Percentiles rank a stretch among this genome's conserved stretches.
Conservation (phyloP, 2,888 invertebrate genomes). For the Synanthedon myopaeformis region DNA sequence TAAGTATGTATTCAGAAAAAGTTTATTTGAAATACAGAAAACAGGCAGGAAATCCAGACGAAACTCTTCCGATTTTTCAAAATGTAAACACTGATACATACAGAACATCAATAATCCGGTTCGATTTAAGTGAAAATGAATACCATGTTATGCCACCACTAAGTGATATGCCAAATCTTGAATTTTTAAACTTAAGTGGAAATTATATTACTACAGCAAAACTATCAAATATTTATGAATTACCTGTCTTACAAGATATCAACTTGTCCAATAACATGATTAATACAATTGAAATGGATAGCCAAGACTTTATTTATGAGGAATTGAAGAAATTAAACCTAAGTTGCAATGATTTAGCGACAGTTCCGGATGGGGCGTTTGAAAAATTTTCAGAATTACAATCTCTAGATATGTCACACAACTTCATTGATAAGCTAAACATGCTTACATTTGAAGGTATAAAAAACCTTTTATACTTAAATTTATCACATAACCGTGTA, state of each 20-base stretch:
- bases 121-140: not conserved
- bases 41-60: no score
- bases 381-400: constrained; percentile 21
- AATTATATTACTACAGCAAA: constrained; percentile 24
- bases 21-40: no score
- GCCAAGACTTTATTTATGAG: constrained; percentile 11
- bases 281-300: constrained; percentile 13
- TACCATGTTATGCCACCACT: not conserved
- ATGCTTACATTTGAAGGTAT: constrained; percentile 36
- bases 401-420: constrained; percentile 35
- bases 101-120: not conserved
- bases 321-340: constrained; percentile 25
- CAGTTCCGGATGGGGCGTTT: constrained; percentile 29
- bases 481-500: constrained; percentile 33
- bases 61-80: no score
- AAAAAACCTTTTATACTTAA: constrained; percentile 23
- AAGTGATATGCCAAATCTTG: not conserved
- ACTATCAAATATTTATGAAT: constrained; percentile 19
- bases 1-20: no score
- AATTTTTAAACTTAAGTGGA: constrained; percentile 18
- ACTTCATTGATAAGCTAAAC: constrained; percentile 24
- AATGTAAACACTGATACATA: no score
- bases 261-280: constrained; percentile 41
- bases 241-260: constrained; percentile 19
- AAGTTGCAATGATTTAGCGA: constrained; percentile 30